Evolutionary conservation across 2,797 vertebrate species (phyloP), one percentile per base, ranked within the genome.

Genomic region (Micropoecilia bifurca): DNA sequence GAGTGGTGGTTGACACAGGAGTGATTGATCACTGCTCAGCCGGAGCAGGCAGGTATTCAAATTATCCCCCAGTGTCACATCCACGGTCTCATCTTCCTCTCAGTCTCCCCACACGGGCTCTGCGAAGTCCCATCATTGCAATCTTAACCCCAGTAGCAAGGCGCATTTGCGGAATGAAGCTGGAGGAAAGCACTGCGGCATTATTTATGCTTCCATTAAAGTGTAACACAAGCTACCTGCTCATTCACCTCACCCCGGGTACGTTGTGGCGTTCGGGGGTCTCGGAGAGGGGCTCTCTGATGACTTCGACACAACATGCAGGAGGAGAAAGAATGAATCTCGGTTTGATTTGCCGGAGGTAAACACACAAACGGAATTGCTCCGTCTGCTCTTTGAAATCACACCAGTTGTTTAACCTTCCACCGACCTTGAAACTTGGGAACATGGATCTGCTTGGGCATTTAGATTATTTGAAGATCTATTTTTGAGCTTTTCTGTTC

Each of bases 11-110:
- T 90, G 92, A 93, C 90, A 77, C 83, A 83, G 85, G 85, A 78
- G 87, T 94, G 94, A 95, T 93, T 93, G 93, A 96, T 95, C 91
- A 88, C 91, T 76, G 84, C 89, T 89, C 88, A 86, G 90, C 80
- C 76, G 43, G 85, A 84, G 88, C 82, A 85, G 91, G 93, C 94
- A 92, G 93, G 93, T 93, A 94, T 95, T 95, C 93, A 94, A 93
- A 95, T 94, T 89, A 90, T 79, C 85, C 79, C 80, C 88, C n/a
- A 8, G 90, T 81, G 86, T 88, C 90, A 88, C 90, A 87, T 87
- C 88, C 80, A 83, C 75, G 59, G 85, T 22, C 77, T 84, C 68
- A 82, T 87, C 85, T 75, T 80, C 78, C 74, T 78, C 80, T 68
- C 72, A 22, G 75, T 57, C 80, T 81, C 82, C 85, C 83, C 80